Evolutionary conservation across 2,888 invertebrate genomes (phyloP).

Genomic region (Drosophila sordidula): DNA sequence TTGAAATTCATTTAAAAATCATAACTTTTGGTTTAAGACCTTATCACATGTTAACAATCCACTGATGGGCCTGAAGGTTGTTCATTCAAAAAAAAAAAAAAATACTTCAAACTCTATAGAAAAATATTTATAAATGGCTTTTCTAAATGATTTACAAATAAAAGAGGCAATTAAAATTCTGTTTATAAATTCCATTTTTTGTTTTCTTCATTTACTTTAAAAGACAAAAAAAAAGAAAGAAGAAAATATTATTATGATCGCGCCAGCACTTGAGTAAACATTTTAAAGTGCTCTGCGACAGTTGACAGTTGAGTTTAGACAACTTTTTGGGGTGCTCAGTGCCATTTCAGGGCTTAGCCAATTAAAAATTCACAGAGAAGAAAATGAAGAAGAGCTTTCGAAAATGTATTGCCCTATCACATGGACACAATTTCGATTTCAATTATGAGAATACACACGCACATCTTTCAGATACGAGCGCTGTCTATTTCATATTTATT

Average conservation of each 20-base stretch:
- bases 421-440: constrained; percentile 55
- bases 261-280: constrained; percentile 59
- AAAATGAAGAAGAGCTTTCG: constrained; percentile 18
- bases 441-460: constrained; percentile 34
- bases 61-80: constrained; percentile 47
- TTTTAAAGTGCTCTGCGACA: constrained; percentile 24
- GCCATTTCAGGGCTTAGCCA: constrained; percentile 56
- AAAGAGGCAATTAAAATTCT: constrained; percentile 51
- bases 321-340: constrained; percentile 11
- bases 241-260: constrained; percentile 22
- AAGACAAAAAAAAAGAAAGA: constrained; percentile 8
- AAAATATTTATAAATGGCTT: constrained; percentile 52
- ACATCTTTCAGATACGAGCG: constrained; percentile 34
- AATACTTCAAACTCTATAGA: constrained; percentile 26
- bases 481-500: constrained; percentile 45
- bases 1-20: constrained; percentile 73
- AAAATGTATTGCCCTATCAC: constrained; percentile 27
- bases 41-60: constrained; percentile 58
- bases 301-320: constrained; percentile 30
- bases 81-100: constrained; percentile 16
- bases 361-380: constrained; percentile 51
- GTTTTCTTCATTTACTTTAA: constrained; percentile 2
- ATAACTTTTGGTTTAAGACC: constrained; percentile 55
- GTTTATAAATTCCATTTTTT: constrained; percentile 15
- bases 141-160: constrained; percentile 43